These are phyloP conservation scores for Nothobranchius kuhntae DNA, from an alignment of 2,113 vertebrate genomes.

Conservation along the genomic window DNA sequence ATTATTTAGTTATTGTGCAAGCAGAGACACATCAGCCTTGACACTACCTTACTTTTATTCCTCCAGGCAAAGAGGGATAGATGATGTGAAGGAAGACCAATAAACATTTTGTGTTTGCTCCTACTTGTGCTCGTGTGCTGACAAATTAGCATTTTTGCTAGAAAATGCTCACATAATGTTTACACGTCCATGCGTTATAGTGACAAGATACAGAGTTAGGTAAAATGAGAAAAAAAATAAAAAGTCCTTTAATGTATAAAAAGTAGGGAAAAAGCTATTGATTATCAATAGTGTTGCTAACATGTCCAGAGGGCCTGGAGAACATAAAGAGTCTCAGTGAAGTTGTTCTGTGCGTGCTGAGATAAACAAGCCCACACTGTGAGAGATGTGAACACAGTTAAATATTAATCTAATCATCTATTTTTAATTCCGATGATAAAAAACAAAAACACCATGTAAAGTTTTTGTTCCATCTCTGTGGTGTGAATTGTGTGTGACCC, in stretches of 20 bases:
- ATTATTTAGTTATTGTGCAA: slow-evolving; percentile 13
- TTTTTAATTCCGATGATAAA: slow-evolving; percentile 30
- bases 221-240: neutral
- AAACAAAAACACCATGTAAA: slow-evolving; percentile 2
- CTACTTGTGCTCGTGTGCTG: neutral
- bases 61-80: slow-evolving; percentile 5
- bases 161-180: neutral
- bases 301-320: slow-evolving; percentile 47
- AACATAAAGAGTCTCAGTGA: slow-evolving; percentile 26
- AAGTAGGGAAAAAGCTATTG: slow-evolving; percentile 49
- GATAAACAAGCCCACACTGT: slow-evolving; percentile 48
- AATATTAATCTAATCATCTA: slow-evolving; percentile 50
- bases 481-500: neutral
- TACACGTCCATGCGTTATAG: neutral
- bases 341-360: slow-evolving; percentile 15
- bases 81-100: neutral
- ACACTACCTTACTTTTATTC: slow-evolving; percentile 12
- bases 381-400: slow-evolving; percentile 25
- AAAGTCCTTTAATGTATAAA: slow-evolving; percentile 44
- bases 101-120: neutral
- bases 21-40: neutral
- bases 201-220: neutral
- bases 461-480: neutral
- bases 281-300: slow-evolving; percentile 53
- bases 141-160: slow-evolving; percentile 5